phyloP scores from a whole-genome alignment of 2,888 invertebrate genomes.

The Reticulitermes lucifugus region DNA sequence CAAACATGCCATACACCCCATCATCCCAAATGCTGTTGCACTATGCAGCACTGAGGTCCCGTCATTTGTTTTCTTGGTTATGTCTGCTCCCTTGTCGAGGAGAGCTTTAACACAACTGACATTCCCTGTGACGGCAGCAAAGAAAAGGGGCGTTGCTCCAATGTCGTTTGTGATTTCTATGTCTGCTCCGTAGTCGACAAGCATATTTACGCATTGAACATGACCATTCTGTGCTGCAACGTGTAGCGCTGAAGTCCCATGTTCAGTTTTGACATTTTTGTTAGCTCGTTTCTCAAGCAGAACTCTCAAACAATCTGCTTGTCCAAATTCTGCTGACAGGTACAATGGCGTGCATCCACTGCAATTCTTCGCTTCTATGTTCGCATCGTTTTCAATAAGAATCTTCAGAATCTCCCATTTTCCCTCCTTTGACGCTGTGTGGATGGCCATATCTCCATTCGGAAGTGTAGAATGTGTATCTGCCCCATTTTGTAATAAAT shows the following conservation, averaged over 20 bases:
- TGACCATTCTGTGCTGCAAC: slow-evolving; percentile 14
- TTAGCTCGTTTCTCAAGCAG: background rate
- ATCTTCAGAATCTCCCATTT: background rate
- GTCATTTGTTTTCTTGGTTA: background rate
- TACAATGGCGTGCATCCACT: background rate
- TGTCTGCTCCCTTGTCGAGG: slow-evolving; percentile 8
- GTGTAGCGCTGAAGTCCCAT: background rate
- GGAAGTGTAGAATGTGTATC: background rate
- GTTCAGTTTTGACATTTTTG: background rate
- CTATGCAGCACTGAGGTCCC: slow-evolving; percentile 5
- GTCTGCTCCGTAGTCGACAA: background rate
- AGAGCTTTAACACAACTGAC: background rate
- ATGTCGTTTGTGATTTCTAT: background rate
- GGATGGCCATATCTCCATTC: background rate
- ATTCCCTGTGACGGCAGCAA: slow-evolving; percentile 9
- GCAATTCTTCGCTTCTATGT: background rate
- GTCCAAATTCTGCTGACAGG: slow-evolving; percentile 12
- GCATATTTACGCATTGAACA: background rate
- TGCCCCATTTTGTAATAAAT: background rate
- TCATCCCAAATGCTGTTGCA: slow-evolving; percentile 6
- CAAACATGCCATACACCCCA: background rate
- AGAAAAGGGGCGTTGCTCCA: background rate
- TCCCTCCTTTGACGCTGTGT: background rate
- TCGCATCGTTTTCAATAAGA: background rate
- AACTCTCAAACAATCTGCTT: background rate